phyloP scores from a whole-genome alignment of 2,797 vertebrate species.

The Pogoniulus pusillus region DNA sequence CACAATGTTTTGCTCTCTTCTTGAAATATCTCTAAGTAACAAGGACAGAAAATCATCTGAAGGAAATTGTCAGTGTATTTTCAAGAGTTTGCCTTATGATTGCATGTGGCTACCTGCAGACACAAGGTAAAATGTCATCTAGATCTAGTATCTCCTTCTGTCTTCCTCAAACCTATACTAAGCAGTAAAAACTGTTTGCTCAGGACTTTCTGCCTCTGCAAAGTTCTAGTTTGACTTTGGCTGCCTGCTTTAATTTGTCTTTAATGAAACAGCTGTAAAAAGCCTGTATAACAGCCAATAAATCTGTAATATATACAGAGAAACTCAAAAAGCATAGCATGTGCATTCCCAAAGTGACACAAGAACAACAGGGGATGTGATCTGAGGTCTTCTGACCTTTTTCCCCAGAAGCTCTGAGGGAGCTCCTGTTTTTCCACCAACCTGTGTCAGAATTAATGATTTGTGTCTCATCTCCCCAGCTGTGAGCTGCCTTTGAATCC shows the following conservation, averaged over 20 bases:
- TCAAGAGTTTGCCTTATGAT: background rate
- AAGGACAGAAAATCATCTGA: background rate
- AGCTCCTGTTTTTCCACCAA: background rate
- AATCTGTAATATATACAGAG: background rate
- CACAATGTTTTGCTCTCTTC: background rate
- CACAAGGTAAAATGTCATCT: background rate
- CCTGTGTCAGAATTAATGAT: background rate
- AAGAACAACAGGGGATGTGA: background rate
- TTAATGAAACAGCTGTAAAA: constrained; percentile 38
- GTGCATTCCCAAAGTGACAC: background rate
- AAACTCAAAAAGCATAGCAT: background rate
- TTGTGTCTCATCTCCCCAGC: background rate
- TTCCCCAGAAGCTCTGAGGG: background rate
- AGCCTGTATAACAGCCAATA: background rate
- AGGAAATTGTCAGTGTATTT: background rate
- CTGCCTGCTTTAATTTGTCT: constrained; percentile 27
- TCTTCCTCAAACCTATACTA: background rate
- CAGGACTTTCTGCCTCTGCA: background rate
- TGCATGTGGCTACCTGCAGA: background rate
- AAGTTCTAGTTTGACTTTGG: background rate
- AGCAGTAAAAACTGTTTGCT: background rate
- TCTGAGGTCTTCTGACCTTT: background rate
- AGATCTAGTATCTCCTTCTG: background rate
- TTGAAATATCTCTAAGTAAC: background rate
- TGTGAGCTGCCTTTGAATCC: background rate